Base-by-base conservation (phyloP, 37 sponge, comb jelly and placozoan genomes). In the Axinella damicornis region DNA sequence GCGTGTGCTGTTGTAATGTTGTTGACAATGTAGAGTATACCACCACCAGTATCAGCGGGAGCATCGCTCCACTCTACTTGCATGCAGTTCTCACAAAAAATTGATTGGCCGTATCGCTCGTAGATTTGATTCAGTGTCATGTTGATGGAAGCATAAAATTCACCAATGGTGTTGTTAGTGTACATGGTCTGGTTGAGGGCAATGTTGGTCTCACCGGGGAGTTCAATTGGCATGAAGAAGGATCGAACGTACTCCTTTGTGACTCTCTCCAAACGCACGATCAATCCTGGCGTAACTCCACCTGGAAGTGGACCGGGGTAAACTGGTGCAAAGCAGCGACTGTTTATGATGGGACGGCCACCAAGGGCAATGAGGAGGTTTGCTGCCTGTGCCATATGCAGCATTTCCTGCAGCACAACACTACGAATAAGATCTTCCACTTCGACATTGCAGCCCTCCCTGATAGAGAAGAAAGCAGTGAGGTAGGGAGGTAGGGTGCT, bases 391-490 rank as follows among this genome's bases (percentile, higher is more conserved):
- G 58, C 67, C 74, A 87, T 38, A 57, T 87, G 88, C 24, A 73
- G 68, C 88, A 87, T 87, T 53, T 87, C 88, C 32, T 87, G 88
- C 56, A 80, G 64, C 9, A 80, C 74, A 39, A 87, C 75, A 53
- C 58, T 41, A 9, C 75, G 73, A 55, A 87, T 79, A 6, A 56
- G 34, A 1, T 79, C 40, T 36, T 70, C 33, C 25, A 73, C 75
- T 30, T 87, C 81, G 1, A 20, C 11, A 61, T 87, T 87, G 64
- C 27, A 62, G 30, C 88, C 81, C 0, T 79, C 88, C 37, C n/a
- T 62, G 53, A 87, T 87, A 30, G 81, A 73, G 58, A 28, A 87
- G 20, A 87, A 16, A 21, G 88, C 25, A 53, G 88, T 87, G 11
- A 87, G 41, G 64, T 87, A 87, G 0, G 67, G 65, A 4, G 88